Percentiles rank a stretch among this genome's conserved stretches.
Evolutionary conservation across 92 coral and sea anemone species (phyloP).

Genomic region (Scolanthus callimorphus): DNA sequence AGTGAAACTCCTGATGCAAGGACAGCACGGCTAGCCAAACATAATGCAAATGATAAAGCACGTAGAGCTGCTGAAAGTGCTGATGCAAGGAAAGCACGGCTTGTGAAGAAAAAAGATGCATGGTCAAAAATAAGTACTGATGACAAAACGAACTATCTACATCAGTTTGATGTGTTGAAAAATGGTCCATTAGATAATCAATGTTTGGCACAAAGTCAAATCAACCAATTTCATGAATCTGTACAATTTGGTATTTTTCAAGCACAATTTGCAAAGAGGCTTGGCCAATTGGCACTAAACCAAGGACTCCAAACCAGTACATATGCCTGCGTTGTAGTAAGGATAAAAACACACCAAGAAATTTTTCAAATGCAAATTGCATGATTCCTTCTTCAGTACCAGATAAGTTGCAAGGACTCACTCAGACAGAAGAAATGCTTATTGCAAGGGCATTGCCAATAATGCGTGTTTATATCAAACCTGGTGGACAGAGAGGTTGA

Average conservation of each 20-base stretch:
- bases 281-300: conserved; percentile 42
- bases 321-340: conserved; percentile 36
- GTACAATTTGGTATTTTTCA: conserved; percentile 22
- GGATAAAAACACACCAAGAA: conserved; percentile 34
- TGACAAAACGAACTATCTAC: too few species aligned
- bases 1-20: too few species aligned
- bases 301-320: conserved; percentile 36
- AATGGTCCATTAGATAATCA: conserved; percentile 58
- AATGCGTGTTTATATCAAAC: conserved; percentile 57
- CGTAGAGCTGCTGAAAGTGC: too few species aligned
- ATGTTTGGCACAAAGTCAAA: conserved; percentile 56
- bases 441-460: too few species aligned
- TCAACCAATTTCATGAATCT: conserved; percentile 53
- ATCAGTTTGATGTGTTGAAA: conserved; percentile 40
- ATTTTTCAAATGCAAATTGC: conserved; percentile 42
- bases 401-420: conserved; percentile 29
- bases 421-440: too few species aligned
- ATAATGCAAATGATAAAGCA: too few species aligned
- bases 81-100: too few species aligned
- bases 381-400: conserved; percentile 53
- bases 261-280: conserved; percentile 51
- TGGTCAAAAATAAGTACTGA: too few species aligned
- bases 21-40: too few species aligned
- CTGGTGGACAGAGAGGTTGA: conserved; percentile 54
- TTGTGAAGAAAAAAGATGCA: too few species aligned